Percentiles rank a stretch among this genome's conserved stretches.
These are phyloP conservation scores for Paedocypris sp. DNA, from an alignment of 2,113 vertebrate genomes.

Conservation along the genomic window DNA sequence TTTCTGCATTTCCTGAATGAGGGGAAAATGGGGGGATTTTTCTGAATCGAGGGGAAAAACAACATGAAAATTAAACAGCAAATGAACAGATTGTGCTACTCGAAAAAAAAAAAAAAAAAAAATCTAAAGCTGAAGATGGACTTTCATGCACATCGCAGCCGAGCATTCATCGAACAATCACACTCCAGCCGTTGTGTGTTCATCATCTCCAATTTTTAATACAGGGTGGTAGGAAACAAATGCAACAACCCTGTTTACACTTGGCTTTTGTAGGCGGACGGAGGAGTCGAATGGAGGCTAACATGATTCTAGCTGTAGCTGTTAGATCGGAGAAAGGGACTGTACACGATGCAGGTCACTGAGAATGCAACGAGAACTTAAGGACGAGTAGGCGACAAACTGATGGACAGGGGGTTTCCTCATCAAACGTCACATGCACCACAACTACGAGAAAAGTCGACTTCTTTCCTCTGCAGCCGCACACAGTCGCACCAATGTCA, in stretches of 20 bases:
- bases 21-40: too few species aligned
- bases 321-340: slow-evolving; percentile 55
- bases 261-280: slow-evolving; percentile 40
- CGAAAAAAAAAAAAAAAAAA: too few species aligned
- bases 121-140: too few species aligned
- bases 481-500: slow-evolving; percentile 43
- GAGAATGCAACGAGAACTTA: slow-evolving; percentile 56
- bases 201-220: slow-evolving; percentile 65
- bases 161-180: slow-evolving; percentile 33
- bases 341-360: slow-evolving; percentile 62
- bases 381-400: slow-evolving; percentile 44
- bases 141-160: not conserved
- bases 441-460: slow-evolving; percentile 54
- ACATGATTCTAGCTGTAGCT: slow-evolving; percentile 54
- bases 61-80: too few species aligned
- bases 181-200: slow-evolving; percentile 48
- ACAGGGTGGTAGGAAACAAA: slow-evolving; percentile 68
- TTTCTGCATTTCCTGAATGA: too few species aligned
- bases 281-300: slow-evolving; percentile 41
- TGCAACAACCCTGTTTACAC: slow-evolving; percentile 66
- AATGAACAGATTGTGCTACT: too few species aligned
- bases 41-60: too few species aligned
- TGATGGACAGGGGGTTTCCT: slow-evolving; percentile 47
- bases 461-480: slow-evolving; percentile 40
- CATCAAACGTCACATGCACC: slow-evolving; percentile 61